phyloP scores from a whole-genome alignment of 2,888 invertebrate genomes.

The Drosophila macrospina region DNA sequence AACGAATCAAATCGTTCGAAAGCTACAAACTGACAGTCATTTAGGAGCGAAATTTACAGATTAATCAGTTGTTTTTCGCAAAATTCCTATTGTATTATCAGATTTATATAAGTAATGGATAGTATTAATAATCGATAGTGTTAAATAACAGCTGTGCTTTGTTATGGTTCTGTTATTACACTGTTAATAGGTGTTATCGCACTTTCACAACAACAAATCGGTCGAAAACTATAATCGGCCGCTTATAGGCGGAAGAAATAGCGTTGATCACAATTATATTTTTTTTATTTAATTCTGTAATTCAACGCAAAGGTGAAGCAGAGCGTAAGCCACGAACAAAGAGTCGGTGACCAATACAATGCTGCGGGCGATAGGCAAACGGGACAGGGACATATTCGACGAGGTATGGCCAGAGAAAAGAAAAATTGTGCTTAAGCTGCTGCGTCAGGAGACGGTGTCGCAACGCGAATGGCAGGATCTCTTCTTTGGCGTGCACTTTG shows the following conservation, averaged over 20 bases:
- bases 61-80: neutral
- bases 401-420: constrained; percentile 99
- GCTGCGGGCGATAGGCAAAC: constrained; percentile 75
- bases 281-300: constrained; percentile 36
- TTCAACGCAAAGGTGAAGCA: constrained; percentile 42
- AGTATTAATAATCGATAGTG: constrained; percentile 15
- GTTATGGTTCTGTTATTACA: constrained; percentile 22
- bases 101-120: neutral
- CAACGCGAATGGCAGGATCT: constrained; percentile 99
- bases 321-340: constrained; percentile 37
- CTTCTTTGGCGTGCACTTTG: constrained; percentile 97
- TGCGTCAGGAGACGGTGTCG: constrained; percentile 97
- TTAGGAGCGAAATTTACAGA: neutral
- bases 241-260: constrained; percentile 49
- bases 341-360: constrained; percentile 45
- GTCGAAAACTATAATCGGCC: constrained; percentile 43
- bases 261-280: constrained; percentile 55
- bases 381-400: constrained; percentile 88
- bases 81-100: neutral
- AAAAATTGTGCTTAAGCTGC: constrained; percentile 95
- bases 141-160: constrained; percentile 46
- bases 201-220: constrained; percentile 44
- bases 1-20: neutral
- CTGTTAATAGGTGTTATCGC: constrained; percentile 44
- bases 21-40: too few species aligned